Percentiles rank a stretch among this genome's conserved stretches.
phyloP scores from a whole-genome alignment of 2,888 invertebrate genomes.

The Lycocerus yunnanus region DNA sequence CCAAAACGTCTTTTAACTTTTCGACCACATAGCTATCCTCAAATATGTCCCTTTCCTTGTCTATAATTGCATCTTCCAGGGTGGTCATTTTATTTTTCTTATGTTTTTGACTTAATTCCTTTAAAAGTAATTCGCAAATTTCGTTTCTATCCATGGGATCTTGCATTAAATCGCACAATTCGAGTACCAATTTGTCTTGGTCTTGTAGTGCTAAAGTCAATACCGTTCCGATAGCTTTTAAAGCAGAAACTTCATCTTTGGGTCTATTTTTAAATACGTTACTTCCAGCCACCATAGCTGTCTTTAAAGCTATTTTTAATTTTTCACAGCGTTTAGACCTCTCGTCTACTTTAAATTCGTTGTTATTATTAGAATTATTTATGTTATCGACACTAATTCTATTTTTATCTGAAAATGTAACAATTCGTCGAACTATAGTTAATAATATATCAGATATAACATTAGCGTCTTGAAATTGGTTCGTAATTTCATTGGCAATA shows the following conservation, averaged over 20 bases:
- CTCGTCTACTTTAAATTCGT: slow-evolving; percentile 35
- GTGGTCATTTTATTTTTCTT: slow-evolving; percentile 67
- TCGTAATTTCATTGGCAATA: slow-evolving; percentile 48
- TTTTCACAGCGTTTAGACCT: slow-evolving; percentile 22
- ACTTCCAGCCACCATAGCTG: slow-evolving; percentile 52
- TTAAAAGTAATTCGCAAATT: slow-evolving; percentile 49
- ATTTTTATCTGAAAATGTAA: slow-evolving; percentile 52
- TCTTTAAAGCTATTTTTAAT: slow-evolving; percentile 51
- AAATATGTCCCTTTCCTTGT: slow-evolving; percentile 59
- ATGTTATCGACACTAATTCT: slow-evolving; percentile 52
- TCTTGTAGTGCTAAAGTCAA: slow-evolving; percentile 46
- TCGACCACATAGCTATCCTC: slow-evolving; percentile 62
- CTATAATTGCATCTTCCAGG: slow-evolving; percentile 62
- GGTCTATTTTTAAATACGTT: slow-evolving; percentile 54
- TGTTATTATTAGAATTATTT: slow-evolving; percentile 41
- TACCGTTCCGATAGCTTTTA: slow-evolving; percentile 49
- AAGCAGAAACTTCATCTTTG: slow-evolving; percentile 52
- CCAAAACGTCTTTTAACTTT: slow-evolving; percentile 66
- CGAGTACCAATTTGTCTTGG: slow-evolving; percentile 43
- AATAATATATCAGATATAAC: slow-evolving; percentile 52
- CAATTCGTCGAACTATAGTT: slow-evolving; percentile 50
- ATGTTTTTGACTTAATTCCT: slow-evolving; percentile 57
- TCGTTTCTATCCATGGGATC: slow-evolving; percentile 50
- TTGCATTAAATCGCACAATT: slow-evolving; percentile 49
- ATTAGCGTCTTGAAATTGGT: slow-evolving; percentile 48